Evolutionary conservation across 2,113 vertebrate species (phyloP), one percentile per base, ranked within the genome.

Genomic region (Cebus imitator): DNA sequence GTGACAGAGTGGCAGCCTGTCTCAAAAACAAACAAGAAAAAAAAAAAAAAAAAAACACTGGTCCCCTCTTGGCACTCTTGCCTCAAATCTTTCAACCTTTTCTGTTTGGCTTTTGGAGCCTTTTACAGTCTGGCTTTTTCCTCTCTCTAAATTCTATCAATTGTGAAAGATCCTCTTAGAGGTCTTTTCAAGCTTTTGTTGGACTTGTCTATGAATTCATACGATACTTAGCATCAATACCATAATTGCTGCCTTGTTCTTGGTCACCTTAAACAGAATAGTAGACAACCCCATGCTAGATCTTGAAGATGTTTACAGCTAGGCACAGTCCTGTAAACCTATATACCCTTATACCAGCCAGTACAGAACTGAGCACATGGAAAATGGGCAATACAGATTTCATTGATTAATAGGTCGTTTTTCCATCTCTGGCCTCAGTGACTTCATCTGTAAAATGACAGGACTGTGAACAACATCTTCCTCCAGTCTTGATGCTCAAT

Each of bases 361-460:
- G 35, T 58, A 70, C 23, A 93, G 35, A 90, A 84, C 68, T 80
- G 35, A 91, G 9, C 88, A 86, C 73, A 52, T 91, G 88, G 75
- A 89, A 90, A 81, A 76, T 43, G 45, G n/a, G 25, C 40, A 86
- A 70, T 64, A 55, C 6, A 55, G 35, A 37, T 64, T 97, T 87
- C 17, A 94, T 35, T 83, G 32, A 61, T 66, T 68, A 84, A 52
- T 78, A 75, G 11, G 12, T 81, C 91, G 52, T 57, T 94, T 76
- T 94, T 66, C 37, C 37, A 8, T 84, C 70, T 91, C 35, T 79
- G 20, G 25, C 43, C 52, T 87, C 58, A 43, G 37, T 57, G 70
- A 83, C 79, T n/a, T 90, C 50, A 32, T 61, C 52, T 88, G 25
- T 70, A 70, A 89, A 95, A 95, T 82, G 43, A 37, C 50, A 97